Percentiles rank a stretch among this genome's conserved stretches.
Evolutionary conservation across 2,797 vertebrate genomes (phyloP).

Genomic region (Semaprochilodus insignis): DNA sequence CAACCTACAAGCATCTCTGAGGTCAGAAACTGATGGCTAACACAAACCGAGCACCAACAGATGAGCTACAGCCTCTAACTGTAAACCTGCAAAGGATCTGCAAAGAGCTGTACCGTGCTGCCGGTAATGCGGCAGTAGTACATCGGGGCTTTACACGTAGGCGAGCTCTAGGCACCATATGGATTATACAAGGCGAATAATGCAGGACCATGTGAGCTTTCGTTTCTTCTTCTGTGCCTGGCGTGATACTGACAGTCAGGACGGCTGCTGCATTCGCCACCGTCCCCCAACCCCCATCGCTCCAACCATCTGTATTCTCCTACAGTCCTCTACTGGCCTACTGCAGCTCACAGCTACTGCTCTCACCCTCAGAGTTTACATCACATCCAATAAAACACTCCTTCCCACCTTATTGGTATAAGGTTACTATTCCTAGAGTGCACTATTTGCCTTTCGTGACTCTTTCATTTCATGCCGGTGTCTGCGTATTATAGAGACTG

Average conservation of each 20-base stretch:
- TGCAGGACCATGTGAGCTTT: neutral
- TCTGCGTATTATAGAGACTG: neutral
- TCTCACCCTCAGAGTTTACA: neutral
- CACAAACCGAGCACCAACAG: neutral
- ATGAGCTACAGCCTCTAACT: neutral
- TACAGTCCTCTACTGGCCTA: neutral
- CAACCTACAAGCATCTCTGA: too few species aligned
- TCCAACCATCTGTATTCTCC: conserved; percentile 7
- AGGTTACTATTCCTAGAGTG: conserved; percentile 38
- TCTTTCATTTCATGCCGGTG: conserved; percentile 40
- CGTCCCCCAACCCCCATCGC: conserved; percentile 22
- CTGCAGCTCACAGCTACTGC: neutral
- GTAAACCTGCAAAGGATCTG: neutral
- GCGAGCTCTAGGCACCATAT: neutral
- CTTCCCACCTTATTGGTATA: neutral
- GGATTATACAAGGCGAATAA: conserved; percentile 6
- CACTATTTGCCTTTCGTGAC: conserved; percentile 10
- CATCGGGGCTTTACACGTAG: neutral
- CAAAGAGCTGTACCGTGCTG: neutral
- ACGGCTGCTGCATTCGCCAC: conserved; percentile 21
- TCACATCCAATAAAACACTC: neutral
- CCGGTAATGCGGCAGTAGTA: neutral
- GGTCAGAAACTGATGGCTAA: neutral
- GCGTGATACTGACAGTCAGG: conserved; percentile 38
- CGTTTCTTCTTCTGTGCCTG: too few species aligned